Conservation (phyloP, 2,113 vertebrate species). For the Aythya baeri region DNA sequence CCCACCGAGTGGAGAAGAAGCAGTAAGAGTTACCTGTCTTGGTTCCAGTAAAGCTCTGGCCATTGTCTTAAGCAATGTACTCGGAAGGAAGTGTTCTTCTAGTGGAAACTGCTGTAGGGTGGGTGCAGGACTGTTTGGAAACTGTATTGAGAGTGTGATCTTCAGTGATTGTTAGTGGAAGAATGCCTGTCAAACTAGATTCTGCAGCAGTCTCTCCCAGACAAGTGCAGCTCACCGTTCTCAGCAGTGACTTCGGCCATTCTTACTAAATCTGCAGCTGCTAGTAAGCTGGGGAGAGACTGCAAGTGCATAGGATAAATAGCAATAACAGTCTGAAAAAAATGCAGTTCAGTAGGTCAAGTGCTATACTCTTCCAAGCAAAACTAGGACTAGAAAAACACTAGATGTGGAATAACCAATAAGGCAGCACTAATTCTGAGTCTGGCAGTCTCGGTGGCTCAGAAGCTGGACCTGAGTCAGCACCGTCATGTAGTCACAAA, state of each 20-base stretch:
- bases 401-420: background rate
- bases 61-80: background rate
- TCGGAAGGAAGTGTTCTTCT: background rate
- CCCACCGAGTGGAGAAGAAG: background rate
- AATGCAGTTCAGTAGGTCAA: background rate
- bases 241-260: background rate
- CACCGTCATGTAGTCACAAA: background rate
- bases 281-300: background rate
- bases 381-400: background rate
- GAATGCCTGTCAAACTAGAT: background rate
- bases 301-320: background rate
- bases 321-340: background rate
- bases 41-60: background rate
- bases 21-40: background rate
- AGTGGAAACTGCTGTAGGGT: background rate
- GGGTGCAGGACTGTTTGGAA: background rate
- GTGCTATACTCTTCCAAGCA: background rate
- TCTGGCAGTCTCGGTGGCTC: background rate
- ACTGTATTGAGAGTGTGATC: background rate
- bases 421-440: background rate
- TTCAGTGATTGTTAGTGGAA: background rate
- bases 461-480: background rate
- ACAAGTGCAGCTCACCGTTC: background rate
- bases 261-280: constrained; percentile 6
- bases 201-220: background rate